A percentile compares a stretch with the other conserved stretches of the same genome.
These are phyloP conservation scores for Hiodon alosoides DNA, from an alignment of 2,113 vertebrate species.

Conservation along the genomic window DNA sequence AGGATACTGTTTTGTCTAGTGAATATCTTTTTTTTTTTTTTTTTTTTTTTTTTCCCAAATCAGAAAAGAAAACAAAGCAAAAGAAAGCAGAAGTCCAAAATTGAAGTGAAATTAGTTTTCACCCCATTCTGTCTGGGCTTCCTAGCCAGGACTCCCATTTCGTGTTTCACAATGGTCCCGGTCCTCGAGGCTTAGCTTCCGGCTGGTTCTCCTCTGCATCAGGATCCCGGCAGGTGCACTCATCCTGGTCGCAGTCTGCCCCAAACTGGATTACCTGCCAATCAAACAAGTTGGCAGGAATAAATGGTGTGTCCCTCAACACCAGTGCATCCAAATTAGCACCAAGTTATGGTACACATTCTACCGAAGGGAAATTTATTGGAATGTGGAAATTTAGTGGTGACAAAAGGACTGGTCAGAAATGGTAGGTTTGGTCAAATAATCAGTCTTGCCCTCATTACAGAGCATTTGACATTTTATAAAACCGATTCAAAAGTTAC, in stretches of 20 bases:
- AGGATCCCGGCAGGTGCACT: conserved; percentile 90
- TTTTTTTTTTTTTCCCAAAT: conserved; percentile 21
- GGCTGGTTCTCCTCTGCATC: conserved; percentile 84
- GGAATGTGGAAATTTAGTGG: no score
- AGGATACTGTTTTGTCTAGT: conserved; percentile 21
- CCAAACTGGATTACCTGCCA: conserved; percentile 87
- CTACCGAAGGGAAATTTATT: background rate
- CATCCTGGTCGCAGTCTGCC: conserved; percentile 84
- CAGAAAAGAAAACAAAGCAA: conserved; percentile 21
- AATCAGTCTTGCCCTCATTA: background rate
- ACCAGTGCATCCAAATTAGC: background rate
- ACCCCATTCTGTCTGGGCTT: conserved; percentile 14
- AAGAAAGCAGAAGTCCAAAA: conserved; percentile 4
- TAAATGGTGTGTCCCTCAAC: background rate
- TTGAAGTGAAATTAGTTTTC: conserved; percentile 23
- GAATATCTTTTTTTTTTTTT: conserved; percentile 25
- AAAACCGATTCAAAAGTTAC: background rate
- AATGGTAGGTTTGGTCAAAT: background rate
- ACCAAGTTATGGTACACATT: background rate
- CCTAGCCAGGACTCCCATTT: conserved; percentile 7
- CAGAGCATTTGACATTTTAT: background rate
- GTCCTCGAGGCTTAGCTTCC: conserved; percentile 37
- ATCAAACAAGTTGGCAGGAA: background rate
- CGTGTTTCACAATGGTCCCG: conserved; percentile 12
- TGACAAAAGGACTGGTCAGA: no score